phyloP scores from a whole-genome alignment of 2,888 invertebrate genomes.

The Drosophila trichaetosa region DNA sequence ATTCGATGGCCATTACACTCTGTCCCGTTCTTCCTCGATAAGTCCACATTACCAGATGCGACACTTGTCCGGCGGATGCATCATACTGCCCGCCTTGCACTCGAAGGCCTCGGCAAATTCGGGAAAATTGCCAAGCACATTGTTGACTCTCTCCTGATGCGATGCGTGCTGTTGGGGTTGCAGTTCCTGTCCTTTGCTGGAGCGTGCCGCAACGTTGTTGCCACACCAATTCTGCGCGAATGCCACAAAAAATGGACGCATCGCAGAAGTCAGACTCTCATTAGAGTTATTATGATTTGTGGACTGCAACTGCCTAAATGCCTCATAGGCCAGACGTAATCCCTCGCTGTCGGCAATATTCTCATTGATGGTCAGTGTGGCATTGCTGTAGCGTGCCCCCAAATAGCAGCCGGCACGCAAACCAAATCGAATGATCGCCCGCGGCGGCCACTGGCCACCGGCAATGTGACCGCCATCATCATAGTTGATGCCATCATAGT shows the following conservation, averaged over 20 bases:
- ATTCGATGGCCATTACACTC: background rate
- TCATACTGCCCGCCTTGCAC: constrained; percentile 62
- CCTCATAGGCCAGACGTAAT: constrained; percentile 76
- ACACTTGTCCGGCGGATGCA: constrained; percentile 81
- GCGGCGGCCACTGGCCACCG: constrained; percentile 69
- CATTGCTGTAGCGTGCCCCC: constrained; percentile 66
- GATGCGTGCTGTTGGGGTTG: constrained; percentile 71
- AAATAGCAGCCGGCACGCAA: constrained; percentile 75
- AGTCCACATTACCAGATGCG: constrained; percentile 74
- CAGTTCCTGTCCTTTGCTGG: constrained; percentile 7
- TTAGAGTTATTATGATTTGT: background rate
- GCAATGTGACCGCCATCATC: constrained; percentile 73
- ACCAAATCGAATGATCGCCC: constrained; percentile 80
- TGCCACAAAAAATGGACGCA: constrained; percentile 74
- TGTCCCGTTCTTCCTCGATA: background rate
- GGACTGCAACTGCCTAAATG: constrained; percentile 35
- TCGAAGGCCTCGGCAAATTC: constrained; percentile 76
- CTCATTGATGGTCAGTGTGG: constrained; percentile 77
- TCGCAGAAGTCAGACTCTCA: background rate
- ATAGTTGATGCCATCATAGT: constrained; percentile 83
- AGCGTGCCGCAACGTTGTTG: constrained; percentile 15
- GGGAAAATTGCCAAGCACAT: constrained; percentile 78
- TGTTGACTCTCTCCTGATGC: constrained; percentile 80
- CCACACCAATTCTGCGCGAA: constrained; percentile 83
- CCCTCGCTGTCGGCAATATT: constrained; percentile 83